Evolutionary conservation across 2,797 vertebrate genomes (phyloP).

Genomic region (Gymnodraco acuticeps): DNA sequence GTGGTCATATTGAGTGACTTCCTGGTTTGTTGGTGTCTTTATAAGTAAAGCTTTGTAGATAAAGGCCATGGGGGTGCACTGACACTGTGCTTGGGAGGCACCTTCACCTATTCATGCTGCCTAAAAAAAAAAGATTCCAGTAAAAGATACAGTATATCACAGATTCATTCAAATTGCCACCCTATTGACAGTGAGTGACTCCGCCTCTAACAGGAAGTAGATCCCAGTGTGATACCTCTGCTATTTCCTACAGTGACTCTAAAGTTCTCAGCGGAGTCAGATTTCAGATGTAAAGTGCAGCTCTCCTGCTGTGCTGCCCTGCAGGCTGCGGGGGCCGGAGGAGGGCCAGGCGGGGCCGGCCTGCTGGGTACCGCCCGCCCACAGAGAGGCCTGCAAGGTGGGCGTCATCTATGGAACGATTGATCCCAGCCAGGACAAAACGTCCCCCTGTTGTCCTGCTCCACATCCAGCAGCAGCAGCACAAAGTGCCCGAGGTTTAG

Average conservation of each 20-base stretch:
- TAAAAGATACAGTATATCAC: no score
- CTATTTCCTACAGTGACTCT: slow-evolving; percentile 17
- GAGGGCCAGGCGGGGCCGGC: slow-evolving; percentile 56
- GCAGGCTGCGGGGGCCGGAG: slow-evolving; percentile 64
- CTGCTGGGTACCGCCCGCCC: slow-evolving; percentile 65
- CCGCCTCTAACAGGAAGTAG: slow-evolving; percentile 24
- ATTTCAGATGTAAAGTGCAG: slow-evolving; percentile 55
- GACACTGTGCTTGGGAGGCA: no score
- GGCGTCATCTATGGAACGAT: slow-evolving; percentile 81
- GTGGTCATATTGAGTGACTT: no score
- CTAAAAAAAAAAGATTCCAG: no score
- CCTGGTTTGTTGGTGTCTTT: no score
- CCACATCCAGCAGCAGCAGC: slow-evolving; percentile 16
- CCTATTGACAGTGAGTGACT: slow-evolving; percentile 15
- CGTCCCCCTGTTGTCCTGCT: slow-evolving; percentile 70
- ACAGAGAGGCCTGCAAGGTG: slow-evolving; percentile 70
- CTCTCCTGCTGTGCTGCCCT: slow-evolving; percentile 45
- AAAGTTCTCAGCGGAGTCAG: slow-evolving; percentile 38
- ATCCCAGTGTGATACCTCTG: background rate
- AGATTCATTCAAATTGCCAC: no score
- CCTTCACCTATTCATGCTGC: no score
- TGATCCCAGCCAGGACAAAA: slow-evolving; percentile 77
- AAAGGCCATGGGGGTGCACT: no score
- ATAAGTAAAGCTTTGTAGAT: no score
- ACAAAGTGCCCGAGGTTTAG: no score